A percentile compares a stretch with the other conserved stretches of the same genome.
phyloP scores from a whole-genome alignment of 2,888 invertebrate species.

The Pardosa pseudoannulata region DNA sequence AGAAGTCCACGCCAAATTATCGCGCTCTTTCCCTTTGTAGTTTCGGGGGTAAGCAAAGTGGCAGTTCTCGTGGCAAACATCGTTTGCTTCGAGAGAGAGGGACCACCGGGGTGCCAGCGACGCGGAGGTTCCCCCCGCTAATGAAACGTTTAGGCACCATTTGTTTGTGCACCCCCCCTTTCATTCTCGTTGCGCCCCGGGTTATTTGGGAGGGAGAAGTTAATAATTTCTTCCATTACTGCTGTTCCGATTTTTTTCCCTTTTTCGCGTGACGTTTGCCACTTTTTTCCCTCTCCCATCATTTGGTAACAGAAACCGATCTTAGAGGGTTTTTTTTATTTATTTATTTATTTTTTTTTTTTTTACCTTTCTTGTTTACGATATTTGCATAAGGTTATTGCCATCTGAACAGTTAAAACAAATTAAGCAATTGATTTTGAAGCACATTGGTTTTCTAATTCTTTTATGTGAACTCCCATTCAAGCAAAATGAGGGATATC shows the following conservation, averaged over 20 bases:
- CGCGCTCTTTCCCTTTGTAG: no score
- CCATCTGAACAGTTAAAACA: no score
- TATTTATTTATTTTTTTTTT: constrained; percentile 1
- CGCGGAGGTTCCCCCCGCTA: constrained; percentile 59
- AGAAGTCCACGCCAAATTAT: no score
- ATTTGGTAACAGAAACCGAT: background rate
- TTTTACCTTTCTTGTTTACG: no score
- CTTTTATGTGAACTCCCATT: no score
- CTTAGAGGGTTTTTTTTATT: background rate
- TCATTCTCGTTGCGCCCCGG: constrained; percentile 47
- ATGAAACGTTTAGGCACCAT: constrained; percentile 66
- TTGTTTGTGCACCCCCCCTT: constrained; percentile 65
- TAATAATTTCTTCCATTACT: constrained; percentile 63
- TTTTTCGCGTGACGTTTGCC: constrained; percentile 50
- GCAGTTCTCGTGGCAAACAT: background rate
- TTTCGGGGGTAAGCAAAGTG: no score
- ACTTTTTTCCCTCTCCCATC: constrained; percentile 49
- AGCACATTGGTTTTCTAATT: no score
- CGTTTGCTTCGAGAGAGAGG: background rate
- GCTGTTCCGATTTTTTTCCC: background rate
- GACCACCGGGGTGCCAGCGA: constrained; percentile 51
- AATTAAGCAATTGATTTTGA: no score
- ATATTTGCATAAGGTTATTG: no score
- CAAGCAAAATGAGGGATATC: no score
- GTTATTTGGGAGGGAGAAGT: constrained; percentile 50